These are phyloP conservation scores for Pterostichus madidus DNA, from an alignment of 2,888 invertebrate species.

Conservation along the genomic window DNA sequence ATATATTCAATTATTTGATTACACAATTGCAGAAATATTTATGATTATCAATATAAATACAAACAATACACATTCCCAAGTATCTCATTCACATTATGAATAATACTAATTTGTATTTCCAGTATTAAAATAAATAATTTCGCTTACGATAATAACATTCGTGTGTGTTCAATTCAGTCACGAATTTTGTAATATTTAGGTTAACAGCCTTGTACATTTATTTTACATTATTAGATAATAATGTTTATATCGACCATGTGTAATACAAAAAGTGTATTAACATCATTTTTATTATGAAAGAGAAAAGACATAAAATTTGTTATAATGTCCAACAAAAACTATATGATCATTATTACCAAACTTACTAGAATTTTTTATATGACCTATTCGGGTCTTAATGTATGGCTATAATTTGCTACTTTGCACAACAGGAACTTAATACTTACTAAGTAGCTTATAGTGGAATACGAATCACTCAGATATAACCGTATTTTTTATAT, in stretches of 20 bases:
- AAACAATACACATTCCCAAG: neutral
- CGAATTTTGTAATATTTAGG: slow-evolving; percentile 63
- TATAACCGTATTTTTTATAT: too few relatives aligned
- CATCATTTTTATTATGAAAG: slow-evolving; percentile 50
- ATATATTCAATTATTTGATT: too few relatives aligned
- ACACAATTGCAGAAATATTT: too few relatives aligned
- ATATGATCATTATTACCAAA: too few relatives aligned
- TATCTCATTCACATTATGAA: neutral
- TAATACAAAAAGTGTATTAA: slow-evolving; percentile 46
- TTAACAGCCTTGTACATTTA: slow-evolving; percentile 46
- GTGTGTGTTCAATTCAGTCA: slow-evolving; percentile 50
- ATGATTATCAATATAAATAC: too few relatives aligned
- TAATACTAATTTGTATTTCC: neutral
- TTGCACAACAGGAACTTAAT: too few relatives aligned
- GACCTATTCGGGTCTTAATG: too few relatives aligned
- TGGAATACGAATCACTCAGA: too few relatives aligned
- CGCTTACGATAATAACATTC: slow-evolving; percentile 10
- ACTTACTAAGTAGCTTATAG: too few relatives aligned
- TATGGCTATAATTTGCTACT: too few relatives aligned
- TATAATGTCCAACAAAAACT: neutral
- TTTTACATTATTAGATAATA: slow-evolving; percentile 56
- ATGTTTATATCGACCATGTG: slow-evolving; percentile 53
- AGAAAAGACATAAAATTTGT: slow-evolving; percentile 43
- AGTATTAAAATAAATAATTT: slow-evolving; percentile 8
- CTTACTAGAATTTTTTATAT: too few relatives aligned